Base-by-base conservation (phyloP, 2,113 vertebrate genomes). In the Rallus limicola region DNA sequence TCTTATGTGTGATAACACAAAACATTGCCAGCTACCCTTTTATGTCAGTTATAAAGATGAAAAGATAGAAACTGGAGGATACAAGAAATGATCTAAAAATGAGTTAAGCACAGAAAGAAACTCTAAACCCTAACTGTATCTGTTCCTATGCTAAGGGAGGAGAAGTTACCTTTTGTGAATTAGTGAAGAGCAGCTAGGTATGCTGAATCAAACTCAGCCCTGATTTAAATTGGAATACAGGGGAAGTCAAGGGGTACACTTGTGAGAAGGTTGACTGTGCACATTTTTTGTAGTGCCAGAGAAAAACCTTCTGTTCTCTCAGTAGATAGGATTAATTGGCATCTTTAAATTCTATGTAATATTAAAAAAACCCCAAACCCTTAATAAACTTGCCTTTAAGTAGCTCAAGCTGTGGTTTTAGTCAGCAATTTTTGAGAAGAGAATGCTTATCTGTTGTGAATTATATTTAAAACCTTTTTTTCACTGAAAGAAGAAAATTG, bases 401-500 rank as follows among this genome's bases (percentile, higher is more conserved):
- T 90, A 87, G 48, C 72, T 97, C 31, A 70, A 82, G 63, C 90
- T 95, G 52, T 91, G 81, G 23, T 58, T 93, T 90, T 86, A 74
- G 83, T 96, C 78, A 80, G 90, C 87, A 93, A 5, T 95, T 96
- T 95, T 95, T 95, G 58, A 83, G 44, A 18, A 48, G 10, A 87
- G 70, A 93, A 53, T 92, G 67, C 20, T 4, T 92, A 60, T 95
- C 68, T 91, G 33, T 95, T 95, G 82, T 42, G 28, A 93, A 90
- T 34, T 79, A 46, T 53, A 80, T 93, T 78, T 70, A 83, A 84
- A 67, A 14, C 58, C 16, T 84, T 31, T 52, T 77, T 92, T 93
- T 93, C 86, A 91, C 7, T 74, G 63, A 82, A 88, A 77, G 24
- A 80, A 78, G 44, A 85, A 68, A 96, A 68, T 68, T 40, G 24